A percentile compares a stretch with the other conserved stretches of the same genome.
Evolutionary conservation across 2,797 vertebrate species (phyloP).

Genomic region (Cyclopterus lumpus): DNA sequence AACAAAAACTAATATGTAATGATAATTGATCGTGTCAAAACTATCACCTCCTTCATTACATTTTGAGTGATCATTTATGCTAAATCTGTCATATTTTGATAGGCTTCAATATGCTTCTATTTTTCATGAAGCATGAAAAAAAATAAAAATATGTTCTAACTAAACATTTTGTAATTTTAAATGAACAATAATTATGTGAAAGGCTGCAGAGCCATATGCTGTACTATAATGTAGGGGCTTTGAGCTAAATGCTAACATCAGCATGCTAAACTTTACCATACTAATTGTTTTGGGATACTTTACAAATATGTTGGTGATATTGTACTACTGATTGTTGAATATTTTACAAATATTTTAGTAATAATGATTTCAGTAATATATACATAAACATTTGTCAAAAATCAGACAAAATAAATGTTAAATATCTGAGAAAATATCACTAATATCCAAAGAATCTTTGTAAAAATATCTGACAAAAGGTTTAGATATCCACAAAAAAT

Average conservation of each 20-base stretch:
- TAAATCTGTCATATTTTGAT: background rate
- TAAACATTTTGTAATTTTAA: background rate
- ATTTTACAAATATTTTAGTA: background rate
- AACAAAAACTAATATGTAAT: background rate
- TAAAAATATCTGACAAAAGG: rapidly evolving
- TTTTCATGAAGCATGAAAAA: background rate
- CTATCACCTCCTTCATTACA: background rate
- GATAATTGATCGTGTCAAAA: background rate
- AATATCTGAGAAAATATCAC: background rate
- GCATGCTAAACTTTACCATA: too few species aligned
- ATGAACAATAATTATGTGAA: background rate
- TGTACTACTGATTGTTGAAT: background rate
- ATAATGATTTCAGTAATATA: background rate
- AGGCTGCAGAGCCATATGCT: background rate
- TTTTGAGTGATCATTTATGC: background rate
- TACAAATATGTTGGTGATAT: background rate
- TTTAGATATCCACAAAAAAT: background rate
- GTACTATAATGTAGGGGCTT: background rate
- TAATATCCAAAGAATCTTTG: background rate
- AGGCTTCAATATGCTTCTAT: background rate
- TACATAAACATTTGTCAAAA: background rate
- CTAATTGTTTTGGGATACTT: background rate
- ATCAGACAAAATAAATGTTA: background rate
- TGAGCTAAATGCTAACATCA: too few species aligned
- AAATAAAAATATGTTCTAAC: background rate